Evolutionary conservation across 1,140 invertebrate genomes (phyloP), one percentile per base, ranked within the genome.

Genomic region (Amphibalanus amphitrite): DNA sequence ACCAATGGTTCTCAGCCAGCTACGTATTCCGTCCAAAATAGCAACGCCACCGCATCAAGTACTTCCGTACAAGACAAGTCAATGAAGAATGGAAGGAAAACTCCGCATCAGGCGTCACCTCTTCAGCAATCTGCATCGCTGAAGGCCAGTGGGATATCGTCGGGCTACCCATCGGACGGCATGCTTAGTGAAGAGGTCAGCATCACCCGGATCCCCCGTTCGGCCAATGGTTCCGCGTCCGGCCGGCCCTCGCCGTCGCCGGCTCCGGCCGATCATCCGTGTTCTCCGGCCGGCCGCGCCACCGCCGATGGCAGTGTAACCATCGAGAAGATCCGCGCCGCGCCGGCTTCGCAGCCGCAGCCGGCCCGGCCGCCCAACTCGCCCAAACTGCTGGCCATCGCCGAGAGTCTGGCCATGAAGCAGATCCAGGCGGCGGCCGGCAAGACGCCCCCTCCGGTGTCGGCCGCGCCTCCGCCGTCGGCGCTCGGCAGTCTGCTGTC

Each of bases 371-470:
- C 65, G 65, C 26, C n/a, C n/a, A 67, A 28, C 65, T 67, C 65
- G 4, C 65, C 65, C 65, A 67, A 67, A 25, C 28, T 67, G 65
- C 65, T 28, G n/a, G 65, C 65, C n/a, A 67, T 67, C 28, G 65
- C 65, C 65, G 65, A 67, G 28, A 67, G 28, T 28, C 65, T 67
- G 65, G 65, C 65, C 65, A 26, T 67, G 23, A 10, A 26, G 23
- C 3, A 67, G 65, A 67, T 67, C 26, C 65, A 67, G 65, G 65
- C 26, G 26, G 65, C 65, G 20, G n/a, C 4, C 33, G 47, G 47
- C 47, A 23, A 59, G 47, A 20, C 47, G 47, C 13, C 47, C 6
- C 47, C 47, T 13, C 47, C 47, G 47, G 47, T 20, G 6, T 8
- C 47, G 6, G 47, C 47, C 17, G 47, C 23, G 13, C 15, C 33